Conservation (phyloP, 2,113 vertebrate species). For the Anhinga anhinga region DNA sequence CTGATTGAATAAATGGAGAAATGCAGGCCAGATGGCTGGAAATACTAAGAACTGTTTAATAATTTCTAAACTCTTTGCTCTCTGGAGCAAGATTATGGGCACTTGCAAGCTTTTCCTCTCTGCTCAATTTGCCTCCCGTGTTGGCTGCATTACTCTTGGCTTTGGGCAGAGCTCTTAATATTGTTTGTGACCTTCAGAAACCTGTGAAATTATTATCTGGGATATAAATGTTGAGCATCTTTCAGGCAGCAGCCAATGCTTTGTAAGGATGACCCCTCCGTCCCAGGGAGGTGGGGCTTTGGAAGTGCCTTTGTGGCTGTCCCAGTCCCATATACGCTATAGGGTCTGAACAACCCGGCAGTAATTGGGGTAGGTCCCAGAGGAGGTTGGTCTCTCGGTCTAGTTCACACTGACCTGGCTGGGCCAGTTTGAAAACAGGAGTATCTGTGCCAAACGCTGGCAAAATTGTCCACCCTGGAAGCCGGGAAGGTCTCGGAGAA, state of each 20-base stretch:
- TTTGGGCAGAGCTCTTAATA: not conserved
- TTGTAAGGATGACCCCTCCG: not conserved
- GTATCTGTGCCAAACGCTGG: not conserved
- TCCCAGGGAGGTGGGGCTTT: not conserved
- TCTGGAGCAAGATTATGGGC: not conserved
- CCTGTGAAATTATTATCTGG: not conserved
- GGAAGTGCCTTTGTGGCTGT: not conserved
- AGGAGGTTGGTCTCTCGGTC: not conserved
- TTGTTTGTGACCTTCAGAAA: not conserved
- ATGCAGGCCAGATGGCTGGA: slow-evolving; percentile 62
- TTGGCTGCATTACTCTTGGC: not conserved
- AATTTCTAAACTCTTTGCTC: not conserved
- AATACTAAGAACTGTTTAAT: not conserved
- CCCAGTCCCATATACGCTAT: fast-evolving
- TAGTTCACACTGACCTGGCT: not conserved
- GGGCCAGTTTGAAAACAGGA: not conserved
- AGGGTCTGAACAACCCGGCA: not conserved
- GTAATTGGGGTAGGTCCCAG: fast-evolving
- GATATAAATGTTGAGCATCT: not conserved
- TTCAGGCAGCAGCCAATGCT: not conserved
- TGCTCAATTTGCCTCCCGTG: not conserved
- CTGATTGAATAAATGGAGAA: slow-evolving; percentile 10
- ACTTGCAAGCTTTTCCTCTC: not conserved
- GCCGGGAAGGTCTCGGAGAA: not conserved
- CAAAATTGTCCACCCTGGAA: not conserved